A percentile compares a stretch with the other conserved stretches of the same genome.
Evolutionary conservation across 1,140 invertebrate genomes (phyloP).

Genomic region (Trinorchestia longiramus): DNA sequence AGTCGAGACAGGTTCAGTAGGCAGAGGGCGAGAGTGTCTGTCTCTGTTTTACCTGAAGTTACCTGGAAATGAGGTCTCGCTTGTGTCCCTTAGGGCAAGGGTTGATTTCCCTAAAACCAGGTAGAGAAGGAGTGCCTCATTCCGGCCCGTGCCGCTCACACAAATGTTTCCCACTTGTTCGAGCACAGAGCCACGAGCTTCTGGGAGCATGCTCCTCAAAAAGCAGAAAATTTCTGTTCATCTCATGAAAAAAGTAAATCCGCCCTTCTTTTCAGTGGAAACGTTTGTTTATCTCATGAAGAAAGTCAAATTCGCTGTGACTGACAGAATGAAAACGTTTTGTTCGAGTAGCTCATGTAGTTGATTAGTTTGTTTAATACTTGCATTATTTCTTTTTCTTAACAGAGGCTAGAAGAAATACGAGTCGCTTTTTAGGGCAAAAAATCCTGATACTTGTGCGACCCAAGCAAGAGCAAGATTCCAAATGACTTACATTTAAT

Average conservation of each 20-base stretch:
- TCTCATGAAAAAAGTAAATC: background rate
- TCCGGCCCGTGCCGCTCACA: background rate
- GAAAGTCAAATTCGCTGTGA: background rate
- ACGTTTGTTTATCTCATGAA: background rate
- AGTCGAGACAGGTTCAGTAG: background rate
- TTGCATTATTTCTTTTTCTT: no score
- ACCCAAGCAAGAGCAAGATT: no score
- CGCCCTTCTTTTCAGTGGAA: no score
- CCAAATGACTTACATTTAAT: no score
- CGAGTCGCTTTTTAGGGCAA: no score
- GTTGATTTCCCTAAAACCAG: constrained; percentile 45
- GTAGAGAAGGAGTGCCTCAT: background rate
- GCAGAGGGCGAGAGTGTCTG: background rate
- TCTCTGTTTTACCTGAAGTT: constrained; percentile 11
- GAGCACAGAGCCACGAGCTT: background rate
- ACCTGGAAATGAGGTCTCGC: background rate
- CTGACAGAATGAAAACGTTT: background rate
- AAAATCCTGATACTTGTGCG: no score
- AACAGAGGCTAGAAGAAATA: no score
- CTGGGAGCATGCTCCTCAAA: background rate
- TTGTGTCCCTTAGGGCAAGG: background rate
- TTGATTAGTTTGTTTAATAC: background rate
- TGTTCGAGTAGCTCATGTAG: background rate
- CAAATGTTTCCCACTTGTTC: background rate
- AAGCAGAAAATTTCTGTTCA: background rate